Conservation (phyloP, 2,888 invertebrate genomes). For the Lycophotia porphyrea region DNA sequence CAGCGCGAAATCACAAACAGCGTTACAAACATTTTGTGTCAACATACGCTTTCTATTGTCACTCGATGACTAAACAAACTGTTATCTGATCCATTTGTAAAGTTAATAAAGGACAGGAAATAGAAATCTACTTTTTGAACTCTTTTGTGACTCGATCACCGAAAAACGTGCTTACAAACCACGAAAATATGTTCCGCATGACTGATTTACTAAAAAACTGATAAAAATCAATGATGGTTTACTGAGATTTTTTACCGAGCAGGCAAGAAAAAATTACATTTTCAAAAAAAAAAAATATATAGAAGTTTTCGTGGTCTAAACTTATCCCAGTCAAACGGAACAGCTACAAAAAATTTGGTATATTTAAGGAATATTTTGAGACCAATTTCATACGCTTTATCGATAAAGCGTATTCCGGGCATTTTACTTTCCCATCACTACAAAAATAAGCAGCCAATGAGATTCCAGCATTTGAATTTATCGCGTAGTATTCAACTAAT, state of each 20-base stretch:
- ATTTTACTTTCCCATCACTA: constrained; percentile 63
- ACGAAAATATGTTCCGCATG: constrained; percentile 56
- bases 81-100: constrained; percentile 62
- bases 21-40: constrained; percentile 44
- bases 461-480: constrained; percentile 40
- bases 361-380: constrained; percentile 70
- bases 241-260: constrained; percentile 29
- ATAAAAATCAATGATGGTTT: constrained; percentile 39
- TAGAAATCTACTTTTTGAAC: constrained; percentile 76
- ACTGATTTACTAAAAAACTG: constrained; percentile 47
- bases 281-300: constrained; percentile 18
- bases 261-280: constrained; percentile 40
- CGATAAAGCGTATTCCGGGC: constrained; percentile 42
- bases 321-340: constrained; percentile 57
- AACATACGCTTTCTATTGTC: constrained; percentile 56
- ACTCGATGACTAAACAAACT: constrained; percentile 54
- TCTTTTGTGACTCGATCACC: constrained; percentile 58
- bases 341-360: constrained; percentile 68
- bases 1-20: constrained; percentile 50
- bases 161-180: constrained; percentile 46
- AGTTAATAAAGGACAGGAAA: constrained; percentile 80
- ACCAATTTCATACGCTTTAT: constrained; percentile 69
- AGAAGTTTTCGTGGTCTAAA: constrained; percentile 49
- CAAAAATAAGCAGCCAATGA: constrained; percentile 51
- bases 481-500: constrained; percentile 44